phyloP scores from a whole-genome alignment of 2,113 vertebrate genomes.

The Heptranchias perlo region DNA sequence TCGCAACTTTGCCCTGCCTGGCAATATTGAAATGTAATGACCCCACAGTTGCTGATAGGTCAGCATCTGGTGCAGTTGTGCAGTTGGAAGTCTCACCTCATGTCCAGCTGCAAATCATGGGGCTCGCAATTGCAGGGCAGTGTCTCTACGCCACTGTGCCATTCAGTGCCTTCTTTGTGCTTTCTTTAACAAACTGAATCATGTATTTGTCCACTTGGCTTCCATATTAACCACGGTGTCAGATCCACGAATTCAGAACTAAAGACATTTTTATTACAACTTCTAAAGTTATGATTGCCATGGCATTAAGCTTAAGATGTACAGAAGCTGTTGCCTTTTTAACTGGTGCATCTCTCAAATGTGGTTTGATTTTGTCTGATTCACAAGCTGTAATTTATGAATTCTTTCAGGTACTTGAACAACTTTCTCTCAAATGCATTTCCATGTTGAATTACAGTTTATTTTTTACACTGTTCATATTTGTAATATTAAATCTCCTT shows the following conservation, averaged over 20 bases:
- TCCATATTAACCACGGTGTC: not conserved
- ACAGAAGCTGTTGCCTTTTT: not conserved
- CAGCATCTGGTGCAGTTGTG: too few relatives aligned
- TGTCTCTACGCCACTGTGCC: not conserved
- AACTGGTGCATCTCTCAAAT: not conserved
- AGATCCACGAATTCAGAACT: not conserved
- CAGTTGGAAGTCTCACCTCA: not conserved
- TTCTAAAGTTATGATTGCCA: not conserved
- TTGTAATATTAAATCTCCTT: not conserved
- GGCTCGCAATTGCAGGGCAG: not conserved
- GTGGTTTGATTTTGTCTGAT: not conserved
- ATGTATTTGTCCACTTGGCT: conserved; percentile 15
- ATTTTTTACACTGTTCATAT: not conserved
- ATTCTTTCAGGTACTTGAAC: not conserved
- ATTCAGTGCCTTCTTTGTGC: not conserved
- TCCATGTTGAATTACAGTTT: not conserved
- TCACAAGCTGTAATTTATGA: not conserved
- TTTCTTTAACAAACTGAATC: conserved; percentile 9
- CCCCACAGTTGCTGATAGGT: not conserved
- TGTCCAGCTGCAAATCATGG: not conserved
- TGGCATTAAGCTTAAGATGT: not conserved
- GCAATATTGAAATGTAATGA: not conserved
- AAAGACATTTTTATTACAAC: not conserved
- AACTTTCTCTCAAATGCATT: not conserved
- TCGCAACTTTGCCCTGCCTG: not conserved